Evolutionary conservation across 2,888 invertebrate species (phyloP), one percentile per base, ranked within the genome.

Genomic region (Rotaria socialis): DNA sequence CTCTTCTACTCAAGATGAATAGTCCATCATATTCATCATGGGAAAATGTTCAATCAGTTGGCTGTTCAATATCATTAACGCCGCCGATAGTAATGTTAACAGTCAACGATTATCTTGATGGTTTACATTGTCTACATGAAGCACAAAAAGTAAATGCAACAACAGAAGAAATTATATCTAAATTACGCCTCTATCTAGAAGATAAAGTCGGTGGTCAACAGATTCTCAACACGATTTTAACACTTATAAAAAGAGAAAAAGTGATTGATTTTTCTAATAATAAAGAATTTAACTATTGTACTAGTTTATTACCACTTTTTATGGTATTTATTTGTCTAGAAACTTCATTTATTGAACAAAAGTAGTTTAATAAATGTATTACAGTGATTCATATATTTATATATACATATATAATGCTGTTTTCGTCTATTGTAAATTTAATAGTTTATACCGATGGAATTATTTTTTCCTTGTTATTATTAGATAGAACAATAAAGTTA

Each of bases 101-200:
- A n/a, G 19, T n/a, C 27, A 35, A 67, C 27, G 27, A 67, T 67
- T 67, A 27, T 67, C 22, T 67, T 14, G 27, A 67, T 35, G 67
- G 27, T 4, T 67, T 67, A 67, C 5, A 67, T 27, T 67, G 27
- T 67, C 27, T 67, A 67, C 35, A 67, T 35, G 27, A 27, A 35
- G 14, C 2, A 19, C 7, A 16, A 67, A 35, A 67, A 16, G 52
- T 52, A 52, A 80, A 80, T 80, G 80, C 80, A 47, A 41, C 80
- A 43, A 22, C 43, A 14, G 47, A 80, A 47, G 80, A 80, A 47
- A 80, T 47, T n/a, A 14, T 43, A 24, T 47, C n/a, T 11, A 80
- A 80, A 47, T n/a, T 80, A 80, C 80, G 80, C 19, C 47, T 80
- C n/a, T 80, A 80, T 80, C 47, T 80, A 5, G 80, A 80, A 80